Evolutionary conservation across 1,140 invertebrate species (phyloP), one percentile per base, ranked within the genome.

Genomic region (Potamilus streckersoni): DNA sequence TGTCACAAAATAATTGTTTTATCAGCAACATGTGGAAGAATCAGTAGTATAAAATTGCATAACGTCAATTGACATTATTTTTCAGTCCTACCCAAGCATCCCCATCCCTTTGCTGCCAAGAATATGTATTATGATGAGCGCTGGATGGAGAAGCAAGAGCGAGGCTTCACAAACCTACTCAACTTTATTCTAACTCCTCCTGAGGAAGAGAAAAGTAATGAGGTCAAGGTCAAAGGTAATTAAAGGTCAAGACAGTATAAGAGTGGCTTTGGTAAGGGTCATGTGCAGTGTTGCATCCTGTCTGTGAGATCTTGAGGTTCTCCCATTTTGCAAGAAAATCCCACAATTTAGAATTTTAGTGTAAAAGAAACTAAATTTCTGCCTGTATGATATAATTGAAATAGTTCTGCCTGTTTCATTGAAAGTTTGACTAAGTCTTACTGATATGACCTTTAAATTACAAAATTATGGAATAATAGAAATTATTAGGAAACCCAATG

Each of bases 101-200:
- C 87, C 0, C 84, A 90, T 79, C 88, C 89, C 12, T 91, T 86
- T 88, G 90, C 90, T 60, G 82, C 88, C 58, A 87, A 86, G 73
- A 91, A 91, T 81, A 86, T 88, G 79, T 95, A 94, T 84, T 94
- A 95, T 85, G 94, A 96, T 88, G 93, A 95, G 80, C 90, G 93
- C 82, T 95, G 95, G 90, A 92, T 96, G 16, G 92, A 94, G 66
- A 93, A 94, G 76, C 95, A 97, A 86, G 94, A 96, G 89, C 89
- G 90, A 1, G 94, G 95, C 79, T 96, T 97, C 82, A 94, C 93
- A 79, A 94, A 94, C 78, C 97, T 96, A 96, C 88, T 97, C 0
- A 97, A 97, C 89, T 94, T 93, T 71, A 90, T 97, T 57, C 89
- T 98, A 2, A 95, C 95, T 5, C 95, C 96, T 13, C 94, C 95